Conservation (phyloP, 2,113 vertebrate species). For the Macroglossus sobrinus region DNA sequence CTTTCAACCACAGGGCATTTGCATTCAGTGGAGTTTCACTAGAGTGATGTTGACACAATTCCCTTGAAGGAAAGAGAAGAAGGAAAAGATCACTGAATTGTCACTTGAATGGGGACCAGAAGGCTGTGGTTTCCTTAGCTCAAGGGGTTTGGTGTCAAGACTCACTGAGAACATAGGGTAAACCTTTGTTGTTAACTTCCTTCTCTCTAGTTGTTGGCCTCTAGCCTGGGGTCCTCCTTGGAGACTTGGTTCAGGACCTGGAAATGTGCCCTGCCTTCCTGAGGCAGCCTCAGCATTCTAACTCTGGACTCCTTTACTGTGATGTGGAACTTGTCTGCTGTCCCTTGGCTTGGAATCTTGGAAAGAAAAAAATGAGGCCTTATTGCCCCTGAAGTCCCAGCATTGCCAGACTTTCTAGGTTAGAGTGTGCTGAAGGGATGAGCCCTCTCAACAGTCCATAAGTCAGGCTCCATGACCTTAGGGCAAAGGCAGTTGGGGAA, state of each 20-base stretch:
- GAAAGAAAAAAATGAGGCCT: not conserved
- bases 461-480: not conserved
- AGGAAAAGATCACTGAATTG: not conserved
- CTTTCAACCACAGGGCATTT: not conserved
- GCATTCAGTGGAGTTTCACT: no score
- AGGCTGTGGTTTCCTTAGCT: not conserved
- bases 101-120: not conserved
- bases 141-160: not conserved
- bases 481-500: not conserved
- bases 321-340: not conserved
- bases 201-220: not conserved
- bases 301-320: not conserved
- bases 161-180: not conserved
- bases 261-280: not conserved
- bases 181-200: not conserved
- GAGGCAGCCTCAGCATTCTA: not conserved
- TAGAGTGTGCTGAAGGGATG: not conserved
- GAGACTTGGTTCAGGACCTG: not conserved
- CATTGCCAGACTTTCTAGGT: not conserved
- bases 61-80: constrained; percentile 80
- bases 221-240: not conserved
- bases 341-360: not conserved
- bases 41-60: constrained; percentile 68
- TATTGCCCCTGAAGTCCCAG: not conserved
- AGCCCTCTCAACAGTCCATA: not conserved